Conservation (phyloP, 2,888 invertebrate species). For the Polyploca ridens region DNA sequence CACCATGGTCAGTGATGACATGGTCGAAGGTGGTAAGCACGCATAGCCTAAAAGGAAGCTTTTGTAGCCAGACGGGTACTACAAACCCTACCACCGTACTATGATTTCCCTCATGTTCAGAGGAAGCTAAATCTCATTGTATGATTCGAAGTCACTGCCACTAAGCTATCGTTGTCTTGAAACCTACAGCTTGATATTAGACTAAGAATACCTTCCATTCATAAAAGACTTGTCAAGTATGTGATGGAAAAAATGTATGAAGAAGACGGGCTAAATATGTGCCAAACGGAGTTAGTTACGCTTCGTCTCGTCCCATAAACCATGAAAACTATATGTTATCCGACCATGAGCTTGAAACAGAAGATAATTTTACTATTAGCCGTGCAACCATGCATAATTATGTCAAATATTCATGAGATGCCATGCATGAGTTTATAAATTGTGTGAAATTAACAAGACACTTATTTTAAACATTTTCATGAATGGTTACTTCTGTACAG, state of each 20-base stretch:
- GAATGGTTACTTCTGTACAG: neutral
- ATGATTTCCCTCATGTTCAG: too few species aligned
- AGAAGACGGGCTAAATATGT: neutral
- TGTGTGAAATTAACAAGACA: neutral
- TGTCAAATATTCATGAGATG: neutral
- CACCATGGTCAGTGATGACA: too few species aligned
- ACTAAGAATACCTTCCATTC: too few species aligned
- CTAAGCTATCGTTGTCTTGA: too few species aligned
- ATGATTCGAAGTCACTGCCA: too few species aligned
- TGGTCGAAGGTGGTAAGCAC: too few species aligned
- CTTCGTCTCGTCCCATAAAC: neutral
- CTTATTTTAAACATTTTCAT: neutral
- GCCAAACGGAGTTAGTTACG: neutral
- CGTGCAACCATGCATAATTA: neutral
- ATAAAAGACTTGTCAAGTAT: too few species aligned
- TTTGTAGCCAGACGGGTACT: too few species aligned
- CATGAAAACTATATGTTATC: neutral
- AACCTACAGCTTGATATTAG: too few species aligned
- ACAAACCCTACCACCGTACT: too few species aligned
- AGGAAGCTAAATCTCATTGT: too few species aligned
- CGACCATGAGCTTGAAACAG: neutral
- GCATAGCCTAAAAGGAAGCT: too few species aligned
- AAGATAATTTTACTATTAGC: neutral
- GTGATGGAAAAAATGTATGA: neutral
- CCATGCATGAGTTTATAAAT: neutral